Conservation (phyloP, 2,797 vertebrate species). For the Catamblyrhynchus diadema region DNA sequence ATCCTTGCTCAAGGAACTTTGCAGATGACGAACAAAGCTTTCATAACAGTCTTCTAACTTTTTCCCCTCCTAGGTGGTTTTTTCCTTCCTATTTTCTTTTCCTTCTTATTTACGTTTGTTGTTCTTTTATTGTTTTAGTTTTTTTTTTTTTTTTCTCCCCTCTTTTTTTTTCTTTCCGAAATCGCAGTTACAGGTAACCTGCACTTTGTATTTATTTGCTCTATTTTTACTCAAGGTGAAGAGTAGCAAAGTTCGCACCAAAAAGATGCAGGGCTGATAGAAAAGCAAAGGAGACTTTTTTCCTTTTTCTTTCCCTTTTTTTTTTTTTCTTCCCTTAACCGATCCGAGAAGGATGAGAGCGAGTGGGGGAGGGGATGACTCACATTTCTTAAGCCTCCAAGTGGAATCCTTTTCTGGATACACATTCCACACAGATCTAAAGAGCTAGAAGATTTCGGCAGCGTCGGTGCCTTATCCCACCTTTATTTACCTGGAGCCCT, state of each 20-base stretch:
- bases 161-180: neutral
- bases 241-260: neutral
- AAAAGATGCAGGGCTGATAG: neutral
- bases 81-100: neutral
- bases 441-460: slow-evolving; percentile 48
- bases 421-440: slow-evolving; percentile 36
- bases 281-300: neutral
- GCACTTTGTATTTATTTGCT: neutral
- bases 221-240: neutral
- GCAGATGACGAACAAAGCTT: slow-evolving; percentile 20
- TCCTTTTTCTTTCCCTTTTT: rapidly evolving
- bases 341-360: neutral
- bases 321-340: neutral
- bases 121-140: neutral
- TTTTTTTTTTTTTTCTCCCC: neutral
- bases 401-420: slow-evolving; percentile 8
- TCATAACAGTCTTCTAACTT: neutral
- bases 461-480: slow-evolving; percentile 38
- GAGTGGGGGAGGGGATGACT: neutral
- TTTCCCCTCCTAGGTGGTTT: neutral
- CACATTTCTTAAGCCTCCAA: slow-evolving; percentile 8
- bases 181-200: neutral
- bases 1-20: neutral
- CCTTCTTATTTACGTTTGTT: neutral
- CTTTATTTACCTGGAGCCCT: slow-evolving; percentile 61